These are phyloP conservation scores for Cantharis nigra DNA, from an alignment of 2,888 invertebrate genomes.

Conservation along the genomic window DNA sequence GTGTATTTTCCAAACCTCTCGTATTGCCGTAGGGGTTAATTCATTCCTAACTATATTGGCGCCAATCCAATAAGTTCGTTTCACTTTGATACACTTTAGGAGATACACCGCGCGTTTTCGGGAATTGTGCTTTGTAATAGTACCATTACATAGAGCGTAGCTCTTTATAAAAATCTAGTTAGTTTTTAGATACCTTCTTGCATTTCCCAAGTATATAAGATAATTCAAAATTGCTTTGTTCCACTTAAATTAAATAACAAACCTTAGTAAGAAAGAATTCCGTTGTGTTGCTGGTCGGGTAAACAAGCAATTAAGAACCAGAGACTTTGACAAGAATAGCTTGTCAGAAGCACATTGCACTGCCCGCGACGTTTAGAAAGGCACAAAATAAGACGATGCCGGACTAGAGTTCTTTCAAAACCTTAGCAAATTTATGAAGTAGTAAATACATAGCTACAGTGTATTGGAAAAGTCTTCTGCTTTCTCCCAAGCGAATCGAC, in stretches of 20 bases:
- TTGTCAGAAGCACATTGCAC: constrained; percentile 47
- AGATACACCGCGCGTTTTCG: constrained; percentile 33
- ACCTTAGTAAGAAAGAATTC: constrained; percentile 40
- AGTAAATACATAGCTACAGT: constrained; percentile 43
- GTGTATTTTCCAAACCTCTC: constrained; percentile 19
- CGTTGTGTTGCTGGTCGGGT: constrained; percentile 43
- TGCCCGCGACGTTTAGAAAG: constrained; percentile 45
- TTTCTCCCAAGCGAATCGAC: constrained; percentile 22
- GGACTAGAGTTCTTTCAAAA: constrained; percentile 37
- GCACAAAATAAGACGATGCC: constrained; percentile 37
- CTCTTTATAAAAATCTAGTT: constrained; percentile 20
- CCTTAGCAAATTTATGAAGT: constrained; percentile 44
- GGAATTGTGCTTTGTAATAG: constrained; percentile 30
- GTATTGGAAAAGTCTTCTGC: constrained; percentile 21
- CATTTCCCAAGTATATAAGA: constrained; percentile 14
- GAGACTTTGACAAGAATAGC: constrained; percentile 48
- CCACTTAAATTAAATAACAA: constrained; percentile 40
- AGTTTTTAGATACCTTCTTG: constrained; percentile 13
- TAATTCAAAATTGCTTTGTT: constrained; percentile 33
- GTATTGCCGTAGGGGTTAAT: constrained; percentile 31
- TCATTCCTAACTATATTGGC: constrained; percentile 35
- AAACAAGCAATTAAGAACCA: constrained; percentile 50
- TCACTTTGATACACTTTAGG: constrained; percentile 34
- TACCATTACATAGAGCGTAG: constrained; percentile 27
- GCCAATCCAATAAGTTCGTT: constrained; percentile 35